Conservation (phyloP, 1,140 invertebrate species). For the Dufourea novaeangliae region DNA sequence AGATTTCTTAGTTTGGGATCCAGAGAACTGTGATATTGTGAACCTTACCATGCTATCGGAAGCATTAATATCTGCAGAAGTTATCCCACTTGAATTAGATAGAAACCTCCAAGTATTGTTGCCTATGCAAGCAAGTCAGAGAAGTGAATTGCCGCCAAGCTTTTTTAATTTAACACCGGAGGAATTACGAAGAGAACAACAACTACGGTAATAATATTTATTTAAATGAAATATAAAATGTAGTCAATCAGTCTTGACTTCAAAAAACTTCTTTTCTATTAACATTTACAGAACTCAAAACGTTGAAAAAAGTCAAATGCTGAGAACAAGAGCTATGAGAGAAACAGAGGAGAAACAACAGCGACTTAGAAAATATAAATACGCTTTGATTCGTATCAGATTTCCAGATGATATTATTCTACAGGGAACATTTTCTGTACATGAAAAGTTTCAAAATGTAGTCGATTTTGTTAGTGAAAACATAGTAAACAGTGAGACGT, state of each 20-base stretch:
- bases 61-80: slow-evolving; percentile 89
- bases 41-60: slow-evolving; percentile 86
- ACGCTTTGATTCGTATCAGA: slow-evolving; percentile 90
- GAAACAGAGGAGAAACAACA: slow-evolving; percentile 92
- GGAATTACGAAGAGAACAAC: slow-evolving; percentile 93
- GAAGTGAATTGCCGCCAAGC: slow-evolving; percentile 88
- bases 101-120: slow-evolving; percentile 92
- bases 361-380: slow-evolving; percentile 92
- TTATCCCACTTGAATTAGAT: slow-evolving; percentile 91
- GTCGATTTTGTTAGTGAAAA: slow-evolving; percentile 89
- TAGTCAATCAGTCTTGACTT: slow-evolving; percentile 14
- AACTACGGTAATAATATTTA: slow-evolving; percentile 83
- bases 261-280: slow-evolving; percentile 28
- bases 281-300: slow-evolving; percentile 85
- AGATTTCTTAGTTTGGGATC: slow-evolving; percentile 85
- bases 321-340: slow-evolving; percentile 95
- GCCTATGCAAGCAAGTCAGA: slow-evolving; percentile 87
- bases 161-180: slow-evolving; percentile 91
- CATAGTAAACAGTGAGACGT: slow-evolving; percentile 84
- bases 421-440: slow-evolving; percentile 92
- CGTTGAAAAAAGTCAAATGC: slow-evolving; percentile 89
- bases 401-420: slow-evolving; percentile 94
- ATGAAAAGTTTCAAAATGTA: slow-evolving; percentile 88
- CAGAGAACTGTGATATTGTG: slow-evolving; percentile 79
- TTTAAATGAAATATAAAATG: background rate